Evolutionary conservation across 2,113 vertebrate species (phyloP), one percentile per base, ranked within the genome.

Genomic region (Bombycilla garrulus): DNA sequence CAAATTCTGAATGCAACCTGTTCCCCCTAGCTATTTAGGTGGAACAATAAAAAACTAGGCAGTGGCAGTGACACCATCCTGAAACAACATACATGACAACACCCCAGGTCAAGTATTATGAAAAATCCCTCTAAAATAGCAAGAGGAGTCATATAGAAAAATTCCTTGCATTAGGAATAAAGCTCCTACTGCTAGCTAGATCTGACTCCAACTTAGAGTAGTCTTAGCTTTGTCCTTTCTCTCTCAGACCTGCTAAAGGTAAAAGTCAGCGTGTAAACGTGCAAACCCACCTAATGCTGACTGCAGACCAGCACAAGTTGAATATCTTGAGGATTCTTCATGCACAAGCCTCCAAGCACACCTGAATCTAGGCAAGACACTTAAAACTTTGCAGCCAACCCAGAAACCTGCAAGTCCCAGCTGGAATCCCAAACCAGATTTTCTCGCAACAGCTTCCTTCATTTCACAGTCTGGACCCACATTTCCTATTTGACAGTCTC

Each of bases 351-450:
- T 84, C 69, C 81, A 95, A 71, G 44, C 85, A 38, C 45, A 80
- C 64, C 50, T 64, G 64, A 36, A 56, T 19, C 28, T 28, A 61
- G 61, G 57, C 28, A 80, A 70, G 24, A 48, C 20, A 45, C 38
- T 44, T 29, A 45, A 38, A 81, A 62, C n/a, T 58, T 38, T 48
- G 38, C 74, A 92, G 48, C 25, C 45, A 80, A 70, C 6, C 9
- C 36, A 96, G 93, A 47, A 61, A 95, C 45, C n/a, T 83, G 56
- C 45, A 86, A 79, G 69, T 47, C 93, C 33, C 54, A 71, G 51
- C 24, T 67, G 61, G 48, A 91, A 35, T 45, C 48, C 25, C 62
- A 92, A 93, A 90, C 40, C 66, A 74, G 42, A 57, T 90, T 74
- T 96, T 95, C 58, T 91, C 81, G 47, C 71, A 86, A 21, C 0